A percentile compares a stretch with the other conserved stretches of the same genome.
Evolutionary conservation across 1,140 invertebrate genomes (phyloP).

Genomic region (Cyclargus thomasi): DNA sequence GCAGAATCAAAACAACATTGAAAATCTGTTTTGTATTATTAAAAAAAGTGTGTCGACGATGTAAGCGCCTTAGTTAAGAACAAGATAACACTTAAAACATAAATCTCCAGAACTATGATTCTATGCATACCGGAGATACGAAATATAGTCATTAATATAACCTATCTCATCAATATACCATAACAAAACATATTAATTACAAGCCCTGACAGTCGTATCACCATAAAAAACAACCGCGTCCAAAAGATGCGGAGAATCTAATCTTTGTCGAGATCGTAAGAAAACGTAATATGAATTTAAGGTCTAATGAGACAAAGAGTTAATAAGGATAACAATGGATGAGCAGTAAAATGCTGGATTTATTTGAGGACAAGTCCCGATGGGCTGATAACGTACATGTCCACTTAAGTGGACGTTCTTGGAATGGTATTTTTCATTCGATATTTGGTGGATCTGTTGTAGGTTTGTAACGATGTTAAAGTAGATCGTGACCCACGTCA

Average conservation of each 20-base stretch:
- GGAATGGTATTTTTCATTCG: neutral
- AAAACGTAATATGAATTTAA: conserved; percentile 58
- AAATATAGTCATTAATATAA: conserved; percentile 1
- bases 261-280: conserved; percentile 63
- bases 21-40: too few species aligned
- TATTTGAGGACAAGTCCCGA: conserved; percentile 58
- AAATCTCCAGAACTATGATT: neutral
- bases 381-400: conserved; percentile 59
- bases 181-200: conserved; percentile 18
- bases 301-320: conserved; percentile 72
- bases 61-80: neutral
- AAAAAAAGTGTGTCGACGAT: too few species aligned
- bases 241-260: conserved; percentile 44
- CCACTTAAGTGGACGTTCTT: conserved; percentile 45
- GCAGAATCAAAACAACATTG: too few species aligned
- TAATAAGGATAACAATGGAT: conserved; percentile 70
- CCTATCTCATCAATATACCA: neutral
- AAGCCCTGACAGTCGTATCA: conserved; percentile 17
- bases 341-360: conserved; percentile 67
- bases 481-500: neutral
- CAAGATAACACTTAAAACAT: neutral
- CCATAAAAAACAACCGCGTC: conserved; percentile 20
- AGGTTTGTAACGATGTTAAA: too few species aligned
- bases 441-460: too few species aligned
- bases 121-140: neutral